These are phyloP conservation scores for Gymnocypris eckloni DNA, from an alignment of 2,797 vertebrate species.

Conservation along the genomic window DNA sequence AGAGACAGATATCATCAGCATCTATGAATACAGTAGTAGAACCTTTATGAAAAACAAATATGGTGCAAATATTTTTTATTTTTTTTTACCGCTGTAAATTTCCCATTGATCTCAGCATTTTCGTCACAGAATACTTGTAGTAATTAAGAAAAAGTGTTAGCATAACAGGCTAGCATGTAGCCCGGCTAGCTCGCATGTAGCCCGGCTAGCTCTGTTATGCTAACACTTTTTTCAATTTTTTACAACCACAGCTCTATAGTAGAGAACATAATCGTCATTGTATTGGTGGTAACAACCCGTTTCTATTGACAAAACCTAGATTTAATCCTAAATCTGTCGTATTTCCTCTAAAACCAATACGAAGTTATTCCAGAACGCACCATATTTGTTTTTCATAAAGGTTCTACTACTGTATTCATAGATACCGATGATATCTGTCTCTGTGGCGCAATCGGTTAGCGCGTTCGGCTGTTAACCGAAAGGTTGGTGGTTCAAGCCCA, in stretches of 20 bases:
- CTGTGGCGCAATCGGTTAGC: slow-evolving; percentile 60
- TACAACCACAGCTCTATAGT: no score
- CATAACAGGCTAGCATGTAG: no score
- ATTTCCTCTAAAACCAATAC: not conserved
- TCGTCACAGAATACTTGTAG: no score
- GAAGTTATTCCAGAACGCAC: not conserved
- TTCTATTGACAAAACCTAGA: not conserved
- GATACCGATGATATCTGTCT: not conserved
- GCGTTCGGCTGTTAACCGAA: slow-evolving; percentile 54
- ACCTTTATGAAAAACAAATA: not conserved
- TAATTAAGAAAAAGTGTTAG: no score
- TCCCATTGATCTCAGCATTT: no score
- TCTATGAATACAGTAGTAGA: not conserved
- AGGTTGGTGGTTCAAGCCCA: slow-evolving; percentile 59
- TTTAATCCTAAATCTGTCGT: not conserved
- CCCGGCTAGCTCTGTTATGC: no score
- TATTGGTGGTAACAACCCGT: not conserved
- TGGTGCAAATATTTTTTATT: no score
- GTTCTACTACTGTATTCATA: not conserved
- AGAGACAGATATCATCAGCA: slow-evolving; percentile 16
- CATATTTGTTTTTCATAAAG: not conserved
- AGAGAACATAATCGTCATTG: no score
- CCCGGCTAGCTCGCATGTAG: no score
- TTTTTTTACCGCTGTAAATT: no score
- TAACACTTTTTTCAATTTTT: no score